Base-by-base conservation (phyloP, 2,113 vertebrate species). In the Phaetusa simplex region DNA sequence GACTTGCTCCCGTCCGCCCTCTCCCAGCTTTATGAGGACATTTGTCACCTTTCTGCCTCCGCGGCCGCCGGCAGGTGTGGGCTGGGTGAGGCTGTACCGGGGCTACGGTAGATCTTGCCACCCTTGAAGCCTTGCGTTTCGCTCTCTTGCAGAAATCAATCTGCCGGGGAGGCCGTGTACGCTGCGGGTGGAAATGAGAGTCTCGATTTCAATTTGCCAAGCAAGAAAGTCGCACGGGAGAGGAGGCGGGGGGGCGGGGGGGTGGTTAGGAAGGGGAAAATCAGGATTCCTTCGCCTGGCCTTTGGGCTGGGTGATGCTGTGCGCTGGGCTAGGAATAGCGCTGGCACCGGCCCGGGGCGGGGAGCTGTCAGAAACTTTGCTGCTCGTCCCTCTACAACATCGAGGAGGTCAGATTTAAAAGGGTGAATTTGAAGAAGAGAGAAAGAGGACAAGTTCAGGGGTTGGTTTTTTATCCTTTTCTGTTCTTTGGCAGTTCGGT, bases 181-280 rank as follows among this genome's bases (percentile, higher is more conserved):
- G 22, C 82, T 72, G 70, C 8, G 49, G 83, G 86, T 89, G 90
- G 95, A 93, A 87, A 92, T 26, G 36, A 83, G 91, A 71, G 30
- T 67, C 85, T 95, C 12, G 5, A 83, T 87, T 97, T 96, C 76
- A 92, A 81, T 95, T 94, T 92, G n/a, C 80, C 69, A 82, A 95
- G 85, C 66, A 73, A 86, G 94, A 94, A 93, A 96, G 79, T 86
- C 91, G 93, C 76, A 36, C 0, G 1, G 66, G 66, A 79, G 34
- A 66, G 12, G 36, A 26, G 36, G 36, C 4, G 21, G 13, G 34
- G 34, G 32, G 9, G 66, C 58, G 66, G 64, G 62, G 77, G 67
- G 86, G 53, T 82, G 88, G 64, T 85, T 87, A 80, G 73, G 76
- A 83, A 86, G 70, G 81, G 66, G 93, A 92, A 91, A 90, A 86